Evolutionary conservation across 2,888 invertebrate genomes (phyloP), one percentile per base, ranked within the genome.

Genomic region (Epinotia bilunana): DNA sequence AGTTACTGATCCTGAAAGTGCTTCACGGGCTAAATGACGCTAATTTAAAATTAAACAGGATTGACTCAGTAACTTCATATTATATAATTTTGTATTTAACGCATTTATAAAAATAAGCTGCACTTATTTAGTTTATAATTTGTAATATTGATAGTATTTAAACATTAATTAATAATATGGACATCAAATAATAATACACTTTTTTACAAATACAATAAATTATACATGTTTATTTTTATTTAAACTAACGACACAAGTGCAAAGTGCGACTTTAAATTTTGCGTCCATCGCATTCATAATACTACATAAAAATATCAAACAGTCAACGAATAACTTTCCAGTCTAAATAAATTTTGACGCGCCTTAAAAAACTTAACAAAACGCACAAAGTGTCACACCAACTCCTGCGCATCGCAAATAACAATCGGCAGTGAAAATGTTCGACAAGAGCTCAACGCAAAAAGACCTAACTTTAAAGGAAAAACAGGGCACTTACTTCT

Each of bases 341-440:
- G 7, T 6, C 57, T 23, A 49, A 72, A 72, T 58, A 58, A 72
- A 63, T 64, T 72, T 58, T 39, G 39, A 70, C 49, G 23, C 63
- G 53, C 23, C 6, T 63, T 20, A 58, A 74, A 63, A 71, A 16
- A 28, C 28, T 57, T 28, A 33, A 74, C 64, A 63, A 65, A 60
- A 43, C 5, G 23, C 53, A 1, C 39, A 60, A 61, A 63, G 12
- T 64, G 57, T 39, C 58, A 43, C 46, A 58, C 20, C 23, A 53
- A 61, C 13, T 64, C 70, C 39, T 23, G 58, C 28, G 18, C 58
- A 58, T 57, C 39, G 43, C 65, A 71, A 74, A 74, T 65, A 71
- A 74, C 64, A 58, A 65, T 74, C 20, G 74, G 33, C 64, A 65
- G 57, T 12, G 23, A 65, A 65, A 60, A 65, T 71, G 33, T 64